Percentiles rank a stretch among this genome's conserved stretches.
Conservation (phyloP, 2,797 vertebrate species). For the Macroramphosus scolopax region DNA sequence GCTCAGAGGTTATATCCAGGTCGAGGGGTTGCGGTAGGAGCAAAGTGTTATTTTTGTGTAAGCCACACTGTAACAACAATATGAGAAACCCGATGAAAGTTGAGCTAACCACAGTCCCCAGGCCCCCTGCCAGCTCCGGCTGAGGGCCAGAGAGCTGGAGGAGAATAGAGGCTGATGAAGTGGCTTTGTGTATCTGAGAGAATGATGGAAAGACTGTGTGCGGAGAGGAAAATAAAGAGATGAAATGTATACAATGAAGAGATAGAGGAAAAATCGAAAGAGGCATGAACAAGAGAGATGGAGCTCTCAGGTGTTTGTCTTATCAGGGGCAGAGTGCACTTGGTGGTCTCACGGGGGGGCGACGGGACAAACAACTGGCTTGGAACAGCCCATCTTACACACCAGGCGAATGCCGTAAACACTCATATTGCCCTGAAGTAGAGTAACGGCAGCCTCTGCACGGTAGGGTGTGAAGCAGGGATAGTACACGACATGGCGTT, state of each 20-base stretch:
- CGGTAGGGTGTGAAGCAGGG: too few relatives aligned
- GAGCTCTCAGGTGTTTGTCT: too few relatives aligned
- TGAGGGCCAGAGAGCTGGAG: slow-evolving; percentile 60
- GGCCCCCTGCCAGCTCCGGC: slow-evolving; percentile 57
- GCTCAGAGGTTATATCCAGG: slow-evolving; percentile 65
- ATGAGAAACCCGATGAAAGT: slow-evolving; percentile 71
- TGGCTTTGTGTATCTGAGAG: slow-evolving; percentile 31
- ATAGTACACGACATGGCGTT: too few relatives aligned
- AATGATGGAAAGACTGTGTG: slow-evolving; percentile 5
- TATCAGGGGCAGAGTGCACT: too few relatives aligned
- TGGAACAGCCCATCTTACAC: slow-evolving; percentile 13
- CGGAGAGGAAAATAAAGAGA: slow-evolving; percentile 14
- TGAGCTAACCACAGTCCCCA: slow-evolving; percentile 69
- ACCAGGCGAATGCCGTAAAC: neutral
- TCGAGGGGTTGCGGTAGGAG: slow-evolving; percentile 68
- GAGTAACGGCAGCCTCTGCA: too few relatives aligned
- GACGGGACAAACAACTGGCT: slow-evolving; percentile 20
- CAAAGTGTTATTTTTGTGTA: slow-evolving; percentile 77
- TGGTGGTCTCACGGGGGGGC: slow-evolving; percentile 43
- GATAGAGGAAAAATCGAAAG: too few relatives aligned
- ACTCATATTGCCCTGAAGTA: too few relatives aligned
- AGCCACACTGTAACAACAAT: slow-evolving; percentile 75
- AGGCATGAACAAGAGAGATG: slow-evolving; percentile 2
- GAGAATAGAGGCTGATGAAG: slow-evolving; percentile 31
- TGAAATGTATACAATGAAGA: slow-evolving; percentile 12